These are phyloP conservation scores for Arnoldichthys spilopterus DNA, from an alignment of 2,797 vertebrate species.

Conservation along the genomic window DNA sequence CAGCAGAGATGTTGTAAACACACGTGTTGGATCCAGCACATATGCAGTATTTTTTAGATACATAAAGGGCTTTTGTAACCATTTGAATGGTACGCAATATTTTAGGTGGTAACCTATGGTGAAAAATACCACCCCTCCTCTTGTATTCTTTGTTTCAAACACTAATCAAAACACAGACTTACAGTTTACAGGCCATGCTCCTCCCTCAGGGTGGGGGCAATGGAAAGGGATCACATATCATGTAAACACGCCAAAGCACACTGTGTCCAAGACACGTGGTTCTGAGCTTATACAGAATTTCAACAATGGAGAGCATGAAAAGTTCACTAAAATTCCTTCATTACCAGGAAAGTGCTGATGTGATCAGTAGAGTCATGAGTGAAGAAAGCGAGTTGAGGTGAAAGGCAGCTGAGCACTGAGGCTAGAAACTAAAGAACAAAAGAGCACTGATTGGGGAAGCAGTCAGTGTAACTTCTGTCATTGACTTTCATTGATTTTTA, in stretches of 20 bases:
- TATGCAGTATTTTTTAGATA: not conserved
- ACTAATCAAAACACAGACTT: not conserved
- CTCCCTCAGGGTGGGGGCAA: slow-evolving; percentile 4
- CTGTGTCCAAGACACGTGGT: slow-evolving; percentile 44
- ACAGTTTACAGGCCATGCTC: not conserved
- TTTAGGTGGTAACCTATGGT: not conserved
- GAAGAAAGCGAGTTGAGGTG: not conserved
- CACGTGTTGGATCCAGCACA: not conserved
- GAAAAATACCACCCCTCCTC: not conserved
- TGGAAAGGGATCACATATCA: slow-evolving; percentile 43
- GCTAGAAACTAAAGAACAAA: slow-evolving; percentile 7
- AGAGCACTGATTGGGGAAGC: not conserved
- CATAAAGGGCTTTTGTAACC: not conserved
- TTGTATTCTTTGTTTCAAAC: not conserved
- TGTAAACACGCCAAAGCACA: slow-evolving; percentile 52
- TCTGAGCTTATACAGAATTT: not conserved
- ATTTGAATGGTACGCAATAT: not conserved
- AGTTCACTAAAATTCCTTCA: not conserved
- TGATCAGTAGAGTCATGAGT: slow-evolving; percentile 4
- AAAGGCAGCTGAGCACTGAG: not conserved
- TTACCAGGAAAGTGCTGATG: slow-evolving; percentile 7
- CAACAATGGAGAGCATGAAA: not conserved
- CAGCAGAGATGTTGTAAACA: not conserved
- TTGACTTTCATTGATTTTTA: not conserved
- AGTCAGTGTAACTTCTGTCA: not conserved